Evolutionary conservation across 2,113 vertebrate species (phyloP).

Genomic region (Colius striatus): DNA sequence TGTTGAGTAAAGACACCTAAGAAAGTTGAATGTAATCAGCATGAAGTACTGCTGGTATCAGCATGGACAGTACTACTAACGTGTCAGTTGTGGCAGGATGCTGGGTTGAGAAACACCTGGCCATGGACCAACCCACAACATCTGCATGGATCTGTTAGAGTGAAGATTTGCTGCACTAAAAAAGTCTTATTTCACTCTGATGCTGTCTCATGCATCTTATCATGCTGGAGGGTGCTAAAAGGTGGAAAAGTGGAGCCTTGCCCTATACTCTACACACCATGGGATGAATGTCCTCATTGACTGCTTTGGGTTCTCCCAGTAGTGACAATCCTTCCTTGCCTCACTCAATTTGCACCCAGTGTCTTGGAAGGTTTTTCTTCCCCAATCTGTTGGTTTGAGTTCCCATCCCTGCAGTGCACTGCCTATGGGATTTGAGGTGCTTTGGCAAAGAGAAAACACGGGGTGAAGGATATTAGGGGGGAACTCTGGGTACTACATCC

Average conservation of each 20-base stretch:
- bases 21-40: background rate
- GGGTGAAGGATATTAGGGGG: background rate
- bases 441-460: background rate
- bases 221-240: background rate
- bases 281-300: background rate
- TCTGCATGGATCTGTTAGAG: background rate
- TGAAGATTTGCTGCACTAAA: background rate
- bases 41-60: background rate
- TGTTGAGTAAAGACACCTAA: background rate
- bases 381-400: background rate
- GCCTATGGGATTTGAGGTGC: background rate
- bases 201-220: background rate
- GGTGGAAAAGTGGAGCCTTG: background rate
- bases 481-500: background rate
- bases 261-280: accelerated
- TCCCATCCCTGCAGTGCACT: background rate
- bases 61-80: background rate
- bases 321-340: background rate
- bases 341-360: background rate
- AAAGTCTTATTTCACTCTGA: background rate
- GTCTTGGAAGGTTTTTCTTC: background rate
- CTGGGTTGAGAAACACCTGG: background rate
- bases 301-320: background rate
- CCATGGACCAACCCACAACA: background rate
- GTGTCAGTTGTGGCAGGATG: background rate